Evolutionary conservation across 2,888 invertebrate species (phyloP), one percentile per base, ranked within the genome.

Genomic region (Serripes groenlandicus): DNA sequence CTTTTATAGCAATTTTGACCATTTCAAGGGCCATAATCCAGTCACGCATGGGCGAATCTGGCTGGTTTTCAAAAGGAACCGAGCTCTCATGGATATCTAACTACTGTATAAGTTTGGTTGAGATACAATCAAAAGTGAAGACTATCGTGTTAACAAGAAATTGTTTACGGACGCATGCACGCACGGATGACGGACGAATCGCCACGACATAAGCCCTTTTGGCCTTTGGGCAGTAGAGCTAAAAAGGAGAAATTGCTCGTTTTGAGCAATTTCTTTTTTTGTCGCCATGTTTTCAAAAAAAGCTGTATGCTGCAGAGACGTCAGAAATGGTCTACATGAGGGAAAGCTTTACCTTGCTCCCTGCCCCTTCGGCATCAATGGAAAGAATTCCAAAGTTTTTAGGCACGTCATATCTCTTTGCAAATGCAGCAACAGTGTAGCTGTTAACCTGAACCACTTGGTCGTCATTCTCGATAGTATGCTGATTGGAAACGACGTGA

Each of bases 341-440:
- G n/a, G n/a, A n/a, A n/a, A 49, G 49, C 34, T 15, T 34, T 70
- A 92, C 92, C 88, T 83, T 82, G 62, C 88, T 90, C 28, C 91
- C 90, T n/a, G 82, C 42, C 5, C 92, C 92, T 79, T 92, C 92
- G 7, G 91, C 91, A 89, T 92, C 92, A 30, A 92, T 89, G 18
- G 92, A 92, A 30, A 92, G 77, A 70, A 92, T 79, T 3, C 90
- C 92, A 87, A 92, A 91, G 26, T 83, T 64, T 62, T 81, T 86
- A 1, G 92, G 92, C 21, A 92, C 76, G 0, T 88, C 28, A 66
- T 88, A 89, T 35, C 88, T 85, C 15, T 62, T 34, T 11, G 86
- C 86, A 54, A 92, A 89, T 11, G 87, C 87, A n/a, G 72, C 68
- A 5, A 92, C 92, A 32, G 91, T 89, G 35, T 88, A 77, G 66